Base-by-base conservation (phyloP, 2,888 invertebrate genomes). In the Galeopsomyia nigrocyanea region DNA sequence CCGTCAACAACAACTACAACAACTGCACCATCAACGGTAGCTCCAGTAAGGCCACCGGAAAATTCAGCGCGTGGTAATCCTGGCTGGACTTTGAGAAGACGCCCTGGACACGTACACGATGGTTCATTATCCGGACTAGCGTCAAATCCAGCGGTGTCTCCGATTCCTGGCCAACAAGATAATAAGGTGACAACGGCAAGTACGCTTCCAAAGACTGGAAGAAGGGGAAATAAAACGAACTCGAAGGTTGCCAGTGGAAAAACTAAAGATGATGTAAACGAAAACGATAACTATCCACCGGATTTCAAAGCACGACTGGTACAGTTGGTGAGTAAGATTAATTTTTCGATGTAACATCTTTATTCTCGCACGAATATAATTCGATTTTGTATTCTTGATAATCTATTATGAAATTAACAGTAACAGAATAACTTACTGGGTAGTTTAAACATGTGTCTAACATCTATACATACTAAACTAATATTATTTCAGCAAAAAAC, bases 241-340 rank as follows among this genome's bases (percentile, higher is more conserved):
- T 76, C 76, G 0, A 82, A 81, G 63, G 73, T 68, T n/a, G 50
- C 71, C 9, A 73, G 64, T 16, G 53, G 39, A 22, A 19, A 62
- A 10, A 9, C 9, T 58, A 47, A 50, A 1, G 63, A 46, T 49
- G 75, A 26, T 46, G 50, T 68, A 3, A 78, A 78, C 9, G 84
- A 85, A 31, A 78, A 76, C 22, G 84, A 84, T 53, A 86, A 86
- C 74, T 85, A 86, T 79, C 85, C 86, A 19, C 78, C 83, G 0
- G 82, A 84, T 31, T 86, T 85, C 64, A 85, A 85, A 66, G 84
- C 84, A 31, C 82, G 81, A 69, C 71, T 86, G 58, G 78, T 80
- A n/a, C 81, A 82, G 74, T 75, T 83, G 84, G 86, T 86, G 63
- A 82, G 83, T 80, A 21, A 14, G 21, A 10, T 51, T 5, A 10